These are phyloP conservation scores for Xanthia togata DNA, from an alignment of 2,888 invertebrate species.

Conservation along the genomic window DNA sequence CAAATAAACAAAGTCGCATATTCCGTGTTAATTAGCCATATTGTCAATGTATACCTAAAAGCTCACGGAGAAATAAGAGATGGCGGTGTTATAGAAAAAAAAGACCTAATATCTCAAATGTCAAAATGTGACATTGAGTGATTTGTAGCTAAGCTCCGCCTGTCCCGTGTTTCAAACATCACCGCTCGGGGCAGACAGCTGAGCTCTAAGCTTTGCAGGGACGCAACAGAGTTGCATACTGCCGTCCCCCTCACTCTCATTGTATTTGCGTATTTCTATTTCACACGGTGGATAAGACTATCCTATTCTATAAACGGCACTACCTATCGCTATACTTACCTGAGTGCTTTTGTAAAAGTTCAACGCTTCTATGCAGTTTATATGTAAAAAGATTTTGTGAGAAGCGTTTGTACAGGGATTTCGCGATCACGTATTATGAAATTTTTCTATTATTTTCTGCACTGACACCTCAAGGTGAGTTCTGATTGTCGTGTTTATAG, in stretches of 20 bases:
- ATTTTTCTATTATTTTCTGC: conserved; percentile 68
- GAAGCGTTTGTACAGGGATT: conserved; percentile 74
- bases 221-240: conserved; percentile 84
- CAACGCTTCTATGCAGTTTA: conserved; percentile 88
- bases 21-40: conserved; percentile 55
- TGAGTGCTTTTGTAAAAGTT: conserved; percentile 90
- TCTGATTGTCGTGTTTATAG: conserved; percentile 59
- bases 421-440: conserved; percentile 71
- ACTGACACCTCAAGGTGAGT: conserved; percentile 69
- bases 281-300: conserved; percentile 83
- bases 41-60: conserved; percentile 63
- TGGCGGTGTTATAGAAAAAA: conserved; percentile 89
- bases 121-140: conserved; percentile 91
- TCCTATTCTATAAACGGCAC: conserved; percentile 87
- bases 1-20: conserved; percentile 11
- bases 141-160: conserved; percentile 91
- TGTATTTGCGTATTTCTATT: conserved; percentile 75
- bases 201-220: conserved; percentile 88
- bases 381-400: conserved; percentile 84
- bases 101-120: conserved; percentile 91
- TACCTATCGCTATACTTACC: conserved; percentile 88
- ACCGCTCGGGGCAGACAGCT: conserved; percentile 90
- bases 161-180: conserved; percentile 91
- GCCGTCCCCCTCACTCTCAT: conserved; percentile 81
- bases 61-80: conserved; percentile 81